Conservation (phyloP, 2,113 vertebrate species). For the Nematolebias whitei region DNA sequence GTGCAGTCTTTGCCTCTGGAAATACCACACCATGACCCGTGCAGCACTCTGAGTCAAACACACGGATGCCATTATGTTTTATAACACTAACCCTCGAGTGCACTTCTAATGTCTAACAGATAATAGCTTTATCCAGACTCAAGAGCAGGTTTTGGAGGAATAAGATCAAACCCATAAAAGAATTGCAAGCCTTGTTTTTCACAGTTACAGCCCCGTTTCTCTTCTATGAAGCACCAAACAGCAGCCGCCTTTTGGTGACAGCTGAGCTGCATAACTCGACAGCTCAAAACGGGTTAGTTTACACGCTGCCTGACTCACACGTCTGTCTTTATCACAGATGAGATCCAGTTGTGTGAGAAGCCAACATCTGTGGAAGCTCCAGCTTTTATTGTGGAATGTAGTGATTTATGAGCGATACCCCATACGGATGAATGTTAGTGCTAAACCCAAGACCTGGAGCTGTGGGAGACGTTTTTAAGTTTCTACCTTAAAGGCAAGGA, state of each 20-base stretch:
- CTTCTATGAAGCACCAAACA: slow-evolving; percentile 1
- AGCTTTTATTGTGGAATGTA: not conserved
- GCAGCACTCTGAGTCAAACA: slow-evolving; percentile 23
- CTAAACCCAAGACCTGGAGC: not conserved
- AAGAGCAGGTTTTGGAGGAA: slow-evolving; percentile 8
- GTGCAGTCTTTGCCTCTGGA: slow-evolving; percentile 36
- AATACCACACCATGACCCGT: slow-evolving; percentile 38
- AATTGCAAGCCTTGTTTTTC: not conserved
- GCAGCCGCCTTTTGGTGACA: slow-evolving; percentile 28
- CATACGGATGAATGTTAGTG: slow-evolving; percentile 1
- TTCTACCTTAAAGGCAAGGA: not conserved
- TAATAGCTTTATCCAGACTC: slow-evolving; percentile 1
- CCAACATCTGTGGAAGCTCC: slow-evolving; percentile 54
- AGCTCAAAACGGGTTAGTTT: slow-evolving; percentile 35
- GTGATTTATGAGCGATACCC: slow-evolving; percentile 26
- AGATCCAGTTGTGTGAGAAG: slow-evolving; percentile 32
- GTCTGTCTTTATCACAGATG: slow-evolving; percentile 24
- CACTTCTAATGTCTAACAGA: slow-evolving; percentile 17
- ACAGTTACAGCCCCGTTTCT: not conserved
- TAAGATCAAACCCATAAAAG: slow-evolving; percentile 3
- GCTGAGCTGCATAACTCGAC: slow-evolving; percentile 38
- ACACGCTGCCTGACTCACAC: slow-evolving; percentile 23
- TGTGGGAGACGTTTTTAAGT: not conserved
- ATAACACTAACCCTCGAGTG: not conserved
- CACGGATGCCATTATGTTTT: slow-evolving; percentile 18